These are phyloP conservation scores for Drosophila formosana DNA, from an alignment of 2,888 invertebrate species.

Conservation along the genomic window DNA sequence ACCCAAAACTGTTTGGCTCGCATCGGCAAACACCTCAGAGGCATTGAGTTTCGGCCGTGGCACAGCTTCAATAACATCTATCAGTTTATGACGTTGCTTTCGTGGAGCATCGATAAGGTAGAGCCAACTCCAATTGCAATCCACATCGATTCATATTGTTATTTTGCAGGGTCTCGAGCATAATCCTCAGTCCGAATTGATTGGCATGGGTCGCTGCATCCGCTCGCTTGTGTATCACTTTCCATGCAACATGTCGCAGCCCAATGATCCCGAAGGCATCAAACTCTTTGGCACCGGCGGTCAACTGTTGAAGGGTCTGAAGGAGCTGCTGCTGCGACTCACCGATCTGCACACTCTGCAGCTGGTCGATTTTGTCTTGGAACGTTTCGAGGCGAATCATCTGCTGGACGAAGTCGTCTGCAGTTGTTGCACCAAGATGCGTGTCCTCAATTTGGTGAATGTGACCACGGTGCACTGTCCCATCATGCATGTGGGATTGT, in stretches of 20 bases:
- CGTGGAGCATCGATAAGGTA: slow-evolving; percentile 89
- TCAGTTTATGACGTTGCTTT: slow-evolving; percentile 93
- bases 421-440: slow-evolving; percentile 88
- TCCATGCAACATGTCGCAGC: slow-evolving; percentile 90
- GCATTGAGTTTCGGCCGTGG: slow-evolving; percentile 90
- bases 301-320: slow-evolving; percentile 88
- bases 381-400: slow-evolving; percentile 89
- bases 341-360: slow-evolving; percentile 88
- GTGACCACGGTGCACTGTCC: slow-evolving; percentile 89
- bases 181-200: slow-evolving; percentile 73
- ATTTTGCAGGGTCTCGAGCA: slow-evolving; percentile 53
- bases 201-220: slow-evolving; percentile 87
- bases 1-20: slow-evolving; percentile 90
- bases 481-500: slow-evolving; percentile 91
- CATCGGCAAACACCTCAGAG: slow-evolving; percentile 89
- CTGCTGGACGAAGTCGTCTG: slow-evolving; percentile 90
- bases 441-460: slow-evolving; percentile 89
- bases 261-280: slow-evolving; percentile 87
- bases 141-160: not conserved
- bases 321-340: slow-evolving; percentile 89
- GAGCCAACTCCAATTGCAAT: not conserved
- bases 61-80: slow-evolving; percentile 92
- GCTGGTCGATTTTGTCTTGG: slow-evolving; percentile 90
- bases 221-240: slow-evolving; percentile 89
- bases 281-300: slow-evolving; percentile 92